Conservation (phyloP, 2,797 vertebrate genomes). For the Malurus splendens region DNA sequence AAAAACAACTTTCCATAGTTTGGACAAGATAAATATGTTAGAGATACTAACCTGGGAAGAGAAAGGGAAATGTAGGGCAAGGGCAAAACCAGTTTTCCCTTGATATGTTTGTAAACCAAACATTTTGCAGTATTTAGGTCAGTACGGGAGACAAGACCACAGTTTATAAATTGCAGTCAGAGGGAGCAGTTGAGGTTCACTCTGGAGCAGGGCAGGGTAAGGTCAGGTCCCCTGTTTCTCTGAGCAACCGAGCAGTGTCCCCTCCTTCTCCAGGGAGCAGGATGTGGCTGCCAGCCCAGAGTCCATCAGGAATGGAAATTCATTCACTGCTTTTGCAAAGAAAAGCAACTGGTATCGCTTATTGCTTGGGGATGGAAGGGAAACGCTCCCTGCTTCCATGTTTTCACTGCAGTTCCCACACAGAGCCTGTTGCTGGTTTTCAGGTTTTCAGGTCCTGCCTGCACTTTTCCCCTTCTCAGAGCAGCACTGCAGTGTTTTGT, state of each 20-base stretch:
- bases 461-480: neutral
- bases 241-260: neutral
- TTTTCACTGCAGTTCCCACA: neutral
- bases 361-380: neutral
- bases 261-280: neutral
- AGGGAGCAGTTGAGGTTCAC: neutral
- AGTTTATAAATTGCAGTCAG: neutral
- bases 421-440: neutral
- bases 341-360: neutral
- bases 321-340: neutral
- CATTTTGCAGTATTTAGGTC: neutral
- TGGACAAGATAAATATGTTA: neutral
- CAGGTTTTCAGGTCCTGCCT: neutral
- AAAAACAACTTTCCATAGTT: neutral
- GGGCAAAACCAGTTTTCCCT: conserved; percentile 5
- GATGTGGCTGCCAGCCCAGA: neutral
- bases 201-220: neutral
- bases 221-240: neutral
- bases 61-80: conserved; percentile 1
- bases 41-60: neutral
- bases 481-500: neutral
- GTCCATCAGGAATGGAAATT: neutral
- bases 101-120: conserved; percentile 31
- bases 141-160: neutral
- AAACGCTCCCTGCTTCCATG: neutral